Conservation (phyloP, 2,113 vertebrate species). For the Oncorhynchus nerka region DNA sequence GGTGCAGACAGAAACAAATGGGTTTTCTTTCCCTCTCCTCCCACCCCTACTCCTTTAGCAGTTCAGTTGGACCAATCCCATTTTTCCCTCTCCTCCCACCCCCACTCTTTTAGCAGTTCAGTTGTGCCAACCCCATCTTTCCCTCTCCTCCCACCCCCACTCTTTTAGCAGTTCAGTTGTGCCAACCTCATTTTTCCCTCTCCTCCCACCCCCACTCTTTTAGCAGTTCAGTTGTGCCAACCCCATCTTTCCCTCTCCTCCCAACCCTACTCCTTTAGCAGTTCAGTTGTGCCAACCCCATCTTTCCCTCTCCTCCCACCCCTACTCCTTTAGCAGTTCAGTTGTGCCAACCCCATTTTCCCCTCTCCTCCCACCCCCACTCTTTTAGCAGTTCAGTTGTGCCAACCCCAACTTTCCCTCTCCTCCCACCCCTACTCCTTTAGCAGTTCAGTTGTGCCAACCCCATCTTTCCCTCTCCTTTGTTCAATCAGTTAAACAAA, state of each 20-base stretch:
- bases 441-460: too few species aligned
- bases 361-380: conserved; percentile 29
- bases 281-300: too few species aligned
- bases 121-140: too few species aligned
- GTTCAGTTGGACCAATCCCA: too few species aligned
- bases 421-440: conserved; percentile 21
- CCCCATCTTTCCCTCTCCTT: background rate
- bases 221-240: too few species aligned
- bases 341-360: background rate
- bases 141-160: conserved; percentile 23
- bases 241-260: conserved; percentile 4
- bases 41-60: conserved; percentile 17
- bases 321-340: background rate
- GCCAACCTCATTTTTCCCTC: background rate
- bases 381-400: background rate
- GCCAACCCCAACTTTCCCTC: too few species aligned
- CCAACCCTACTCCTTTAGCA: conserved; percentile 14
- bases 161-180: background rate
- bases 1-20: too few species aligned
- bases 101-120: background rate
- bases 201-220: conserved; percentile 27
- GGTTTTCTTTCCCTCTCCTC: conserved; percentile 5
- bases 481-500: too few species aligned
- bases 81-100: conserved; percentile 16
- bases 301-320: conserved; percentile 15